These are phyloP conservation scores for rabbit (Oryctolagus cuniculus) DNA, from an alignment of 2,113 vertebrate species.

Conservation along the genomic window DNA sequence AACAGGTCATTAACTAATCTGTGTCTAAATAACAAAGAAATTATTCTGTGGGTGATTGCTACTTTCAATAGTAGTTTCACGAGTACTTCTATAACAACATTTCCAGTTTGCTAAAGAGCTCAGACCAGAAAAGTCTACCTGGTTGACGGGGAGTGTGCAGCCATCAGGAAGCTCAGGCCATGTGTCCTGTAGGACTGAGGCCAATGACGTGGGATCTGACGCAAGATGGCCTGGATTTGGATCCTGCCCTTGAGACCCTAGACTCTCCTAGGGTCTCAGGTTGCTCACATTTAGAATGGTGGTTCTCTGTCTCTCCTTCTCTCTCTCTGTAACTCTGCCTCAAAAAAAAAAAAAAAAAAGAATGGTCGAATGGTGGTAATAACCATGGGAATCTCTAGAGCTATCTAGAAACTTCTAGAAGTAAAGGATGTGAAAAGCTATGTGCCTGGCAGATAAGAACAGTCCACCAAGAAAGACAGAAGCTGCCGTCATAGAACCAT, in stretches of 20 bases:
- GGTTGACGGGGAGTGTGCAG: no score
- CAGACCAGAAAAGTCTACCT: neutral
- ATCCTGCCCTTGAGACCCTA: fast-evolving
- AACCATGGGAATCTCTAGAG: no score
- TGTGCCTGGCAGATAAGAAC: neutral
- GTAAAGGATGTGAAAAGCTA: neutral
- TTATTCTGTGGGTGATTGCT: neutral
- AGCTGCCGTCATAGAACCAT: neutral
- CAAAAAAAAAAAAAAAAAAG: no score
- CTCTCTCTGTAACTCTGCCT: no score
- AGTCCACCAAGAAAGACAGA: neutral
- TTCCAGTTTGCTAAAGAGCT: neutral
- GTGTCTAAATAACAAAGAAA: neutral
- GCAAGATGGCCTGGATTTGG: fast-evolving
- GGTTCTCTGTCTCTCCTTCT: no score
- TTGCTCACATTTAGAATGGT: neutral
- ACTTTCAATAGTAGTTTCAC: no score
- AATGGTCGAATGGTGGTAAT: no score
- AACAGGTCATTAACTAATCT: neutral
- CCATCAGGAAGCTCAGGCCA: neutral
- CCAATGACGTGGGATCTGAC: neutral
- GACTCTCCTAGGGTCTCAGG: neutral
- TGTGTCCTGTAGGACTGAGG: neutral
- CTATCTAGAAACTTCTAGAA: neutral
- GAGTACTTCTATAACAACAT: neutral